Conservation (phyloP, 2,888 invertebrate species). For the Blastobasis adustella region DNA sequence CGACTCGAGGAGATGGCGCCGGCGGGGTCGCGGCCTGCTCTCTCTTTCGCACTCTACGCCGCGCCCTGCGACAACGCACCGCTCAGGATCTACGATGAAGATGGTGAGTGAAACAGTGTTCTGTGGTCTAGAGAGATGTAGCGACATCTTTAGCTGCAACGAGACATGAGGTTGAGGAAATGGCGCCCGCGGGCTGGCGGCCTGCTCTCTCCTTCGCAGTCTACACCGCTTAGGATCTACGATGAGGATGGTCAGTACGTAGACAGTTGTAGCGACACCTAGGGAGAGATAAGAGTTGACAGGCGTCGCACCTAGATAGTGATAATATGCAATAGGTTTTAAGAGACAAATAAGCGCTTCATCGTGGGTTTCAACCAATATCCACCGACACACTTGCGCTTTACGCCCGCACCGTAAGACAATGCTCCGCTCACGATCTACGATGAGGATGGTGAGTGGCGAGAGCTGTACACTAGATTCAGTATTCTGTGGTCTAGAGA, state of each 20-base stretch:
- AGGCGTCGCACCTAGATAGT: too few species aligned
- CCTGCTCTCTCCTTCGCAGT: slow-evolving; percentile 90
- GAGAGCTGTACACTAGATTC: too few species aligned
- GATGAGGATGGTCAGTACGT: background rate
- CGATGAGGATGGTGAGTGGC: background rate
- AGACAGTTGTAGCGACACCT: too few species aligned
- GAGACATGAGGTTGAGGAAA: slow-evolving; percentile 80
- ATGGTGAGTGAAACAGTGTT: slow-evolving; percentile 32
- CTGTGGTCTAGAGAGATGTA: too few species aligned
- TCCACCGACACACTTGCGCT: too few species aligned
- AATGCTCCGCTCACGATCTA: background rate
- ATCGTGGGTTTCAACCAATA: too few species aligned
- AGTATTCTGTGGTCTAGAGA: too few species aligned
- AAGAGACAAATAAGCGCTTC: too few species aligned
- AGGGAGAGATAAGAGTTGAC: too few species aligned
- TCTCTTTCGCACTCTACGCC: slow-evolving; percentile 90
- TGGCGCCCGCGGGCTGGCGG: slow-evolving; percentile 87
- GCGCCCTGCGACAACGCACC: slow-evolving; percentile 84
- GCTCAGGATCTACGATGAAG: slow-evolving; percentile 79
- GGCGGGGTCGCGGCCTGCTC: slow-evolving; percentile 85
- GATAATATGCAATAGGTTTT: too few species aligned
- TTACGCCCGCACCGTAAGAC: background rate
- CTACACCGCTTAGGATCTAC: slow-evolving; percentile 52
- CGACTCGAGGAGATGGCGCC: slow-evolving; percentile 91
- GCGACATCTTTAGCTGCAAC: too few species aligned